Evolutionary conservation across 2,797 vertebrate species (phyloP).

Genomic region (Peromyscus eremicus): DNA sequence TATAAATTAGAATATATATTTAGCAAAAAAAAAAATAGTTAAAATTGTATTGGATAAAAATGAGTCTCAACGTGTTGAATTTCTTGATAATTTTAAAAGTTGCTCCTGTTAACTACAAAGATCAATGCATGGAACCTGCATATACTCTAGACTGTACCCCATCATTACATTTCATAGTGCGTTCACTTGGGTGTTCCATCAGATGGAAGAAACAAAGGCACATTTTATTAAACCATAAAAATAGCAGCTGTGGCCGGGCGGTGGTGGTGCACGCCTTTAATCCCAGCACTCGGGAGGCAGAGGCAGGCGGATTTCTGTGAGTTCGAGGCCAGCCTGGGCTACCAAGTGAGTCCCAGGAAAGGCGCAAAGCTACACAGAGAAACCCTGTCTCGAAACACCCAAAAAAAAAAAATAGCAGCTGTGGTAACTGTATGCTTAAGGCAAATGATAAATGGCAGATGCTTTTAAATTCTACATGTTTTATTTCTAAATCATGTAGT

Average conservation of each 20-base stretch:
- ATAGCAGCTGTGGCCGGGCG: background rate
- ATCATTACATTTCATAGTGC: background rate
- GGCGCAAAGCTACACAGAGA: no score
- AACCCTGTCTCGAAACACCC: no score
- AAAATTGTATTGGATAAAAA: background rate
- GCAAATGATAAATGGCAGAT: no score
- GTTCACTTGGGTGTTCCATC: conserved; percentile 4
- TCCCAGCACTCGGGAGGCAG: no score
- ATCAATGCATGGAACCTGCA: background rate
- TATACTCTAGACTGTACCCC: background rate
- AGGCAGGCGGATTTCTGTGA: no score
- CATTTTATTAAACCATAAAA: background rate
- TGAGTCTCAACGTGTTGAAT: background rate
- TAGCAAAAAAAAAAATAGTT: background rate
- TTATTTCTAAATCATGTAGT: no score
- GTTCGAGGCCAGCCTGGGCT: no score
- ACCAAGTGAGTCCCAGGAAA: no score
- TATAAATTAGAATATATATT: conserved; percentile 31
- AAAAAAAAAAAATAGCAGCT: no score
- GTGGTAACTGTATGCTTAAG: no score
- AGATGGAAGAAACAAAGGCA: conserved; percentile 6
- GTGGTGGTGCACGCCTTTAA: no score
- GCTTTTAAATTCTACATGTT: no score
- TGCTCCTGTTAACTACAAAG: conserved; percentile 9
- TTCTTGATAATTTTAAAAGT: conserved; percentile 46